Conservation (phyloP, 2,888 invertebrate species). For the Cheilosia variabilis region DNA sequence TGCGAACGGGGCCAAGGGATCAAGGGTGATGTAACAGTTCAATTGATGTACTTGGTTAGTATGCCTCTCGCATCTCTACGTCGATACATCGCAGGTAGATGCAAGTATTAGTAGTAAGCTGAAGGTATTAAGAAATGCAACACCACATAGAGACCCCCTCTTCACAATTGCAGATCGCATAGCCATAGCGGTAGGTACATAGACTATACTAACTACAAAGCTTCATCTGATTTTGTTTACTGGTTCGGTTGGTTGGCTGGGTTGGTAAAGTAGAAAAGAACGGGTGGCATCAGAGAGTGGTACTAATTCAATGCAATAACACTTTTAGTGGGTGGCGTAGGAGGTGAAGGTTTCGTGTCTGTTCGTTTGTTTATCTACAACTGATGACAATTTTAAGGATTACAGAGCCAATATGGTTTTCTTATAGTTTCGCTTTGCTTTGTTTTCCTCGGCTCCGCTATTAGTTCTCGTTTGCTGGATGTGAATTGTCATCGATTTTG, state of each 20-base stretch:
- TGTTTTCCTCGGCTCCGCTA: constrained; percentile 40
- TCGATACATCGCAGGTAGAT: constrained; percentile 16
- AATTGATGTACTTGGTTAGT: constrained; percentile 63
- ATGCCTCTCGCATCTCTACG: constrained; percentile 27
- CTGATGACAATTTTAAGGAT: constrained; percentile 73
- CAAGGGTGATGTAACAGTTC: constrained; percentile 65
- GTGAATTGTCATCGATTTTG: constrained; percentile 67
- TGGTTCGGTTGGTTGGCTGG: constrained; percentile 3
- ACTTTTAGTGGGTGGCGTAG: constrained; percentile 27
- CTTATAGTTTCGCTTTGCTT: constrained; percentile 52
- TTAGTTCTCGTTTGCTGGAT: constrained; percentile 65
- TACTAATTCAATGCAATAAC: constrained; percentile 62
- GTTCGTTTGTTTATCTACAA: constrained; percentile 66
- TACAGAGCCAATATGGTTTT: constrained; percentile 64
- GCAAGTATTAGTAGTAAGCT: constrained; percentile 55
- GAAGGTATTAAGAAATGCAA: constrained; percentile 66
- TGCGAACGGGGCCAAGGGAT: constrained; percentile 68
- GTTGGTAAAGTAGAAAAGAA: background rate
- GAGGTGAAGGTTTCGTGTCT: constrained; percentile 29
- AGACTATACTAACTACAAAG: constrained; percentile 27
- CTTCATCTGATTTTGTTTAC: constrained; percentile 62
- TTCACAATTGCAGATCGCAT: constrained; percentile 28
- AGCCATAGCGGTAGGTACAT: too few relatives aligned
- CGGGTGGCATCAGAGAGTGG: background rate
- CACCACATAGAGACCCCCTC: constrained; percentile 16